These are phyloP conservation scores for Notamacropus eugenii DNA, from an alignment of 2,797 vertebrate species.

Conservation along the genomic window DNA sequence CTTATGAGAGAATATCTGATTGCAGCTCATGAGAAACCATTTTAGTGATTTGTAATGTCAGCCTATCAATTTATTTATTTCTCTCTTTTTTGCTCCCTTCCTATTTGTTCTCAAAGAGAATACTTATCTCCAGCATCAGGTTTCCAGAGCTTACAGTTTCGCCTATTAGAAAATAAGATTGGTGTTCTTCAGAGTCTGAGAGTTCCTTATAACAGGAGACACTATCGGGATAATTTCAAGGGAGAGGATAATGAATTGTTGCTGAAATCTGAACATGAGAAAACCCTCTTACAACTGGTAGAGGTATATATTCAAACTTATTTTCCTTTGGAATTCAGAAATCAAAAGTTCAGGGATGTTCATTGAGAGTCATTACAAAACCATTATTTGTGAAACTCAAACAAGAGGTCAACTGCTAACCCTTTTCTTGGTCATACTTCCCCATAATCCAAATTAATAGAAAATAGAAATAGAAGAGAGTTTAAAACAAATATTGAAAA, in stretches of 20 bases:
- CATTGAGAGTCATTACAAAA: background rate
- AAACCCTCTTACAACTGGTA: constrained; percentile 92
- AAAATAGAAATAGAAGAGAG: background rate
- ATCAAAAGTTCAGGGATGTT: background rate
- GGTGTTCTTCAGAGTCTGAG: constrained; percentile 93
- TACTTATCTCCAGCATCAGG: constrained; percentile 94
- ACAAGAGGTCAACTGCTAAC: background rate
- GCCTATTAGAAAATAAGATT: constrained; percentile 96
- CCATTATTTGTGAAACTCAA: background rate
- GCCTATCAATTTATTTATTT: background rate
- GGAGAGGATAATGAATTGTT: constrained; percentile 90
- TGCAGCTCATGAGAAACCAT: background rate
- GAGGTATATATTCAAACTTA: constrained; percentile 86
- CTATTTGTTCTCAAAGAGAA: constrained; percentile 85
- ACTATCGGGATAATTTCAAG: constrained; percentile 95
- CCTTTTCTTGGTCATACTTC: background rate
- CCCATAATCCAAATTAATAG: background rate
- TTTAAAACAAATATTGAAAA: background rate
- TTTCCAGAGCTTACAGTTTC: constrained; percentile 98
- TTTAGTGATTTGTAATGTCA: background rate
- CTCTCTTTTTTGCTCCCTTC: background rate
- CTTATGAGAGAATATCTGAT: background rate
- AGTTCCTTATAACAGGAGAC: constrained; percentile 95
- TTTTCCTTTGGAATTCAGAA: background rate
- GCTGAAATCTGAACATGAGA: constrained; percentile 90